Evolutionary conservation across 2,888 invertebrate genomes (phyloP).

Genomic region (Aphrophora alni): DNA sequence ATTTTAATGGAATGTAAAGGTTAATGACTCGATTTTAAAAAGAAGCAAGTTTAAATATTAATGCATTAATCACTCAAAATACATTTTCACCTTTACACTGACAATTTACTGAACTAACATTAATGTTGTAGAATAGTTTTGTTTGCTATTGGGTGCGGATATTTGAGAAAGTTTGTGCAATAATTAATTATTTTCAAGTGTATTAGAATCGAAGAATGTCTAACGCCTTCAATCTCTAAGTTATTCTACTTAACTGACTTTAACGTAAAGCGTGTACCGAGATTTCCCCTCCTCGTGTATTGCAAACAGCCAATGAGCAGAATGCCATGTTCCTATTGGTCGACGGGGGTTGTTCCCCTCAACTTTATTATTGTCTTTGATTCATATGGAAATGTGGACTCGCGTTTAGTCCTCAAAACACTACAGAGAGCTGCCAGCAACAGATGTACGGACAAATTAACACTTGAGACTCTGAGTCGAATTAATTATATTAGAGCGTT

Average conservation of each 20-base stretch:
- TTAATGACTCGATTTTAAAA: no score
- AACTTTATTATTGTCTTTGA: not conserved
- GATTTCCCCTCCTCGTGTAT: not conserved
- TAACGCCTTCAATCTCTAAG: not conserved
- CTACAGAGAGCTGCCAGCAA: not conserved
- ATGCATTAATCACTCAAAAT: no score
- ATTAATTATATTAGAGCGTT: not conserved
- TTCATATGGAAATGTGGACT: not conserved
- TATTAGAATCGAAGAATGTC: no score
- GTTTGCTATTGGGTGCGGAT: no score
- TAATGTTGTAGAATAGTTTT: no score
- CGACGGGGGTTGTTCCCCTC: not conserved
- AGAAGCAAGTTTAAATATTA: no score
- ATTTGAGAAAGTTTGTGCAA: no score
- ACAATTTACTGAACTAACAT: no score
- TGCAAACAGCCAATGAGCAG: not conserved
- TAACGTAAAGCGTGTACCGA: not conserved
- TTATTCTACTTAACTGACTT: not conserved
- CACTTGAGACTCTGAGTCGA: not conserved
- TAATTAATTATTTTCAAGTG: no score
- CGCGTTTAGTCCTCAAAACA: not conserved
- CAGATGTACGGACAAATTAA: not conserved
- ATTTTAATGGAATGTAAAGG: no score
- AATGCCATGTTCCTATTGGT: not conserved
- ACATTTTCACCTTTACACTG: no score